Conservation (phyloP, 2,888 invertebrate species). For the Halictus quadricinctus region DNA sequence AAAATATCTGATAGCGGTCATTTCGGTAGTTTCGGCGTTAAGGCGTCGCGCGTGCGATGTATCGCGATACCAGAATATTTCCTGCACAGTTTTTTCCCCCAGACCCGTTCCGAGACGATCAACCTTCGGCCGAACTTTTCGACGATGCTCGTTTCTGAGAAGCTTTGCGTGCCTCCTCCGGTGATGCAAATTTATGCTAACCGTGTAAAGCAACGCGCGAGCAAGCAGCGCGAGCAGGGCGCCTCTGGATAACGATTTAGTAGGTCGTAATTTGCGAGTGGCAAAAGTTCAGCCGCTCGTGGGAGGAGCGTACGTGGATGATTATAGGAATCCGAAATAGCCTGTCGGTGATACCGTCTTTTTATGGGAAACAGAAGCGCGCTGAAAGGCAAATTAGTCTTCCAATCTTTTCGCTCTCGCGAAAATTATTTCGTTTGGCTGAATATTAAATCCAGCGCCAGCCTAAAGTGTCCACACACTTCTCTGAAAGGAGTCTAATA, state of each 20-base stretch:
- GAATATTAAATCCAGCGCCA: not conserved
- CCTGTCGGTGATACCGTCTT: constrained; percentile 18
- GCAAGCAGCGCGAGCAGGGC: constrained; percentile 28
- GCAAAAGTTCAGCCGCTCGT: constrained; percentile 49
- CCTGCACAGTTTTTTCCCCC: constrained; percentile 15
- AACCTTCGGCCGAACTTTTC: constrained; percentile 40
- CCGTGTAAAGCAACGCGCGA: constrained; percentile 46
- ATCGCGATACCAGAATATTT: not conserved
- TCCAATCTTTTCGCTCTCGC: not conserved
- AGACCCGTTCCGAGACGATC: constrained; percentile 26
- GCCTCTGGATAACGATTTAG: constrained; percentile 60
- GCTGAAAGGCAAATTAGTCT: not conserved
- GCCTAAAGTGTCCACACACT: not conserved
- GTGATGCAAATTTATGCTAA: constrained; percentile 68
- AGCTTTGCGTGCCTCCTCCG: constrained; percentile 45
- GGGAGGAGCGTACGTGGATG: constrained; percentile 24
- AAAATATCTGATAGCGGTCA: too few relatives aligned
- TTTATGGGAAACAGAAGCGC: not conserved
- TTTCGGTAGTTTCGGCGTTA: not conserved
- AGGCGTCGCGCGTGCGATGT: not conserved
- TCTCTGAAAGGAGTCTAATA: too few relatives aligned
- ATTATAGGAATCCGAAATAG: constrained; percentile 44
- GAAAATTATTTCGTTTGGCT: not conserved
- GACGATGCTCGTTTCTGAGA: constrained; percentile 40
- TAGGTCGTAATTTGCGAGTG: constrained; percentile 53